Base-by-base conservation (phyloP, 2,888 invertebrate genomes). In the Spicauda simplicius region DNA sequence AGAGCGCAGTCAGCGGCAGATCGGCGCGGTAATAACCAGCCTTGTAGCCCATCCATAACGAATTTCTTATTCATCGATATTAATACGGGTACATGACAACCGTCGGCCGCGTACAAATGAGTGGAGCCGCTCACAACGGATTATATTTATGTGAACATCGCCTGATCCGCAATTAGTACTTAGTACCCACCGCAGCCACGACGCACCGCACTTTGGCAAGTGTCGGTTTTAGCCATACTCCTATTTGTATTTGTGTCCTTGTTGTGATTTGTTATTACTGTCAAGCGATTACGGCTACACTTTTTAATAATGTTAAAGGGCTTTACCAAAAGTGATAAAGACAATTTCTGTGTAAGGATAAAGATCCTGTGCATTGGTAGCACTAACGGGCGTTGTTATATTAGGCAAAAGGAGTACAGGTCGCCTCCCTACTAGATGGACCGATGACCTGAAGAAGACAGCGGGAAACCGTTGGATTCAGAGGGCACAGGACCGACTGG, bases 21-120 rank as follows among this genome's bases (percentile, higher is more conserved):
- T 82, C 81, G 82, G 74, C 78, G 79, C 78, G 76, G 61, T 69
- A 90, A 91, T 90, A 86, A 88, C 80, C 81, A 85, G 82, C 82
- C 91, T 85, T 92, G 92, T 93, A 92, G 76, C 81, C 84, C 88
- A 91, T 92, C 88, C 87, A 92, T 92, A 90, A 91, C 90, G 86
- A 87, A 91, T 91, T 91, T 93, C 89, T 91, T 91, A 93, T 92
- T 91, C 92, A 92, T 93, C 91, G 91, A 90, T 90, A 90, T 91
- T 90, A 91, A 91, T 91, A 88, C 85, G 82, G 80, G 77, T 86
- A 91, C 92, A 92, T 87, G 91, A 91, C 91, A 89, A 88, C 88
- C 90, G 85, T 87, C 85, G 83, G 87, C 82, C 86, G 79, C 25
- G 25, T 90, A 93, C 92, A 91, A 91, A 93, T 92, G 91, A 89